Percentiles rank a stretch among this genome's conserved stretches.
phyloP scores from a whole-genome alignment of 2,888 invertebrate genomes.

The Stenoptilia bipunctidactyla region DNA sequence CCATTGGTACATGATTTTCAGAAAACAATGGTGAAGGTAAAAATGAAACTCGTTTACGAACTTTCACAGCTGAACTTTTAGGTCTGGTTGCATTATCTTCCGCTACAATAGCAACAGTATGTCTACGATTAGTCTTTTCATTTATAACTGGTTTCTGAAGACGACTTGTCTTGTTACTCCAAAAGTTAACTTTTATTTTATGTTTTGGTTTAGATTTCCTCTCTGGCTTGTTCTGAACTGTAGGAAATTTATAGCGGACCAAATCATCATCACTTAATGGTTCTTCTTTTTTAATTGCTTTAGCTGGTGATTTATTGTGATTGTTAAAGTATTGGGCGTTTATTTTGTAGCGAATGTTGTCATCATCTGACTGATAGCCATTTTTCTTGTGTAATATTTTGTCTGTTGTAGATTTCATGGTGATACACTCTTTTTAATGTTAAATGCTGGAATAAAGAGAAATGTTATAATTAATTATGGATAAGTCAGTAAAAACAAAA shows the following conservation, averaged over 20 bases:
- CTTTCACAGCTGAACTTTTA: conserved; percentile 38
- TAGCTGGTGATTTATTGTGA: conserved; percentile 24
- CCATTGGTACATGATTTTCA: conserved; percentile 61
- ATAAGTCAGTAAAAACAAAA: too few species aligned
- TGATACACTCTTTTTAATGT: too few species aligned
- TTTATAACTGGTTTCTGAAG: conserved; percentile 30
- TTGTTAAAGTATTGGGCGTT: conserved; percentile 41
- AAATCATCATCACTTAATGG: conserved; percentile 34
- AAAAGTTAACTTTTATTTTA: conserved; percentile 61
- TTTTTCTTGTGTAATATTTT: conserved; percentile 25
- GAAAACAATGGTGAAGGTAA: conserved; percentile 54
- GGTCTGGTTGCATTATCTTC: conserved; percentile 25
- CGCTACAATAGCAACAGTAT: conserved; percentile 33
- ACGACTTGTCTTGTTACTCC: conserved; percentile 49
- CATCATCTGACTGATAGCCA: conserved; percentile 54
- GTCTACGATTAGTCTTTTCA: conserved; percentile 33
- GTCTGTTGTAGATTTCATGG: too few species aligned
- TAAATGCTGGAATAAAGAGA: too few species aligned
- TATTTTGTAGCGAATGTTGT: conserved; percentile 49
- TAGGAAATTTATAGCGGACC: conserved; percentile 49
- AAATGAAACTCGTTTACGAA: conserved; percentile 54
- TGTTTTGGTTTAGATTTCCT: conserved; percentile 44
- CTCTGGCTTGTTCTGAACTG: conserved; percentile 30
- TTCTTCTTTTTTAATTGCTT: conserved; percentile 21
- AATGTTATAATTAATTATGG: too few species aligned